Evolutionary conservation across 2,888 invertebrate species (phyloP), one percentile per base, ranked within the genome.

Genomic region (Atethmia centrago): DNA sequence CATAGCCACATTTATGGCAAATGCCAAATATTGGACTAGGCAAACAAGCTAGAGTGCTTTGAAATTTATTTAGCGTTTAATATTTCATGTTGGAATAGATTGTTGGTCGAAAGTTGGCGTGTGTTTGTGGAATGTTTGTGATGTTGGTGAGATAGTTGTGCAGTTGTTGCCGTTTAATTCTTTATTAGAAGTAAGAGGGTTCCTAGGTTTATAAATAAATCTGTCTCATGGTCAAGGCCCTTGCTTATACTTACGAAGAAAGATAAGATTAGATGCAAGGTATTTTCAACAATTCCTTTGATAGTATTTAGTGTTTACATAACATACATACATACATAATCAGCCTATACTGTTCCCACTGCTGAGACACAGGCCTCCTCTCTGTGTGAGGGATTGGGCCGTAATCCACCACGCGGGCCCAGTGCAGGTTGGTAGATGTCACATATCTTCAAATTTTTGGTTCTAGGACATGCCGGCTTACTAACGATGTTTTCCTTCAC

Each of bases 11-110:
- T 82, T 86, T 82, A 86, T 81, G 74, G 83, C 79, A 77, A 87
- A 88, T 73, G 79, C 82, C 85, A 83, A 85, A 86, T 82, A 84
- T 74, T 80, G 78, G 67, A 77, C 67, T 71, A 71, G 63, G 62
- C 66, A 76, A 83, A 86, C 85, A 69, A 58, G 76, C 63, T 77
- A 72, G 65, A 87, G 82, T 85, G 86, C 79, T 83, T 74, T 73
- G 71, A 73, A 82, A 87, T 85, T 88, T 88, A 88, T 87, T 85
- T 83, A 83, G 42, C 75, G 82, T 61, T 68, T 71, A 73, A 83
- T 83, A 86, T 87, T 83, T 85, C 73, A 74, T 70, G 59, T 71
- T 66, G 67, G 62, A 69, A 80, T 84, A 82, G 66, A 83, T 82
- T 77, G 70, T 77, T 61, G 71, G 64, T 72, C 19, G 61, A 83